Evolutionary conservation across 2,113 vertebrate genomes (phyloP).

Genomic region (Oryzias celebensis): DNA sequence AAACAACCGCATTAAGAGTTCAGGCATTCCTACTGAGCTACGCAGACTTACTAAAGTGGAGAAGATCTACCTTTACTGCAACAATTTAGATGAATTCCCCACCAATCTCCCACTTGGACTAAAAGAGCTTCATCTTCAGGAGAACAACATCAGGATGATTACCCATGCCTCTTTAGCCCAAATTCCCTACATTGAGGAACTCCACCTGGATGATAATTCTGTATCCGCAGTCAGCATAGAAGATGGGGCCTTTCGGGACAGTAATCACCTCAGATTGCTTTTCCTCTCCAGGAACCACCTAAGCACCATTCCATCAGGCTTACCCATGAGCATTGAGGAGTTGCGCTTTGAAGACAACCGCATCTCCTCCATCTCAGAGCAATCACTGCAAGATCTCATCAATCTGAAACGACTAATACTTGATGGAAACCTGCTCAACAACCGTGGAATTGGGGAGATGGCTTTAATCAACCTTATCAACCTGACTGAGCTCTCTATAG

Average conservation of each 20-base stretch:
- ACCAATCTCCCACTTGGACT: constrained; percentile 94
- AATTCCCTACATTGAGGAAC: constrained; percentile 95
- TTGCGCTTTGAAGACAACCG: constrained; percentile 98
- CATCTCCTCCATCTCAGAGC: constrained; percentile 95
- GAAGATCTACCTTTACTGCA: constrained; percentile 97
- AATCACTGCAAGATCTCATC: constrained; percentile 94
- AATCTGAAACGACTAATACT: constrained; percentile 96
- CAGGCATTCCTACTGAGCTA: constrained; percentile 93
- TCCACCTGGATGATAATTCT: constrained; percentile 98
- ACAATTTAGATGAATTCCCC: constrained; percentile 98
- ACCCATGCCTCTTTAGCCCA: constrained; percentile 92
- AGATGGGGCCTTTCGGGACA: constrained; percentile 96
- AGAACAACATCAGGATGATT: constrained; percentile 98
- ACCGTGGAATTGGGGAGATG: constrained; percentile 92
- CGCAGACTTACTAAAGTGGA: constrained; percentile 89
- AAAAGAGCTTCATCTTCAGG: constrained; percentile 97
- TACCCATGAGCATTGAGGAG: constrained; percentile 97
- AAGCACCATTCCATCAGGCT: constrained; percentile 93
- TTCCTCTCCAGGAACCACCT: constrained; percentile 98
- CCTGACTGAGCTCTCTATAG: constrained; percentile 92
- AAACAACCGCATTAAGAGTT: constrained; percentile 98
- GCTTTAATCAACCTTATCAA: constrained; percentile 94
- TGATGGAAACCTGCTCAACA: constrained; percentile 96
- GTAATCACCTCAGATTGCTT: constrained; percentile 91
- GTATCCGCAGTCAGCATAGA: constrained; percentile 98